Percentiles rank a stretch among this genome's conserved stretches.
Conservation (phyloP, 1,140 invertebrate genomes). For the Eupristina koningsbergeri region DNA sequence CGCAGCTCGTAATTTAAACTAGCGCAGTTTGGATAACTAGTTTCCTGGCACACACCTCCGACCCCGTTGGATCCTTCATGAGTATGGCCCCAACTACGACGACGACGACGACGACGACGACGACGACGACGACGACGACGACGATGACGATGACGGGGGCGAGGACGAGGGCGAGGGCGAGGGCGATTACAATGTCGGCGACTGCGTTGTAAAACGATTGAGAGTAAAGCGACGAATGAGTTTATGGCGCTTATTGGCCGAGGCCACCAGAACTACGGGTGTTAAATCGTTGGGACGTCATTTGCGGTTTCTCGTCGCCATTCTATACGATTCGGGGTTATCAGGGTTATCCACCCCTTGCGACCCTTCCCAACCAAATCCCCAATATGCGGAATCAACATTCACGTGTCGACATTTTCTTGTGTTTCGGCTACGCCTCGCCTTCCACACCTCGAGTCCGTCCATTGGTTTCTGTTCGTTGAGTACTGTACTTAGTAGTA, state of each 20-base stretch:
- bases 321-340: too few relatives aligned
- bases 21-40: constrained; percentile 73
- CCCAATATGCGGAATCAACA: constrained; percentile 62
- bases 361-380: constrained; percentile 32
- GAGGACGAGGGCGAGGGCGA: too few relatives aligned
- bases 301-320: constrained; percentile 50
- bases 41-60: constrained; percentile 52
- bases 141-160: too few relatives aligned
- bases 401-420: background rate
- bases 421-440: background rate
- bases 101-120: too few relatives aligned
- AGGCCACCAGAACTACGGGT: constrained; percentile 62
- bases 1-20: constrained; percentile 71
- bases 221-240: constrained; percentile 71
- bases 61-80: constrained; percentile 36
- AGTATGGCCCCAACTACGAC: constrained; percentile 51
- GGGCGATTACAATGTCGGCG: too few relatives aligned
- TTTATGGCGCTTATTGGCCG: constrained; percentile 73
- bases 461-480: background rate
- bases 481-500: too few relatives aligned
- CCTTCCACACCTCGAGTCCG: background rate
- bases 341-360: constrained; percentile 12
- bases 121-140: too few relatives aligned
- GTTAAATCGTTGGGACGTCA: constrained; percentile 59
- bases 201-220: constrained; percentile 71